Base-by-base conservation (phyloP, 2,113 vertebrate genomes). In the Nibea coibor region DNA sequence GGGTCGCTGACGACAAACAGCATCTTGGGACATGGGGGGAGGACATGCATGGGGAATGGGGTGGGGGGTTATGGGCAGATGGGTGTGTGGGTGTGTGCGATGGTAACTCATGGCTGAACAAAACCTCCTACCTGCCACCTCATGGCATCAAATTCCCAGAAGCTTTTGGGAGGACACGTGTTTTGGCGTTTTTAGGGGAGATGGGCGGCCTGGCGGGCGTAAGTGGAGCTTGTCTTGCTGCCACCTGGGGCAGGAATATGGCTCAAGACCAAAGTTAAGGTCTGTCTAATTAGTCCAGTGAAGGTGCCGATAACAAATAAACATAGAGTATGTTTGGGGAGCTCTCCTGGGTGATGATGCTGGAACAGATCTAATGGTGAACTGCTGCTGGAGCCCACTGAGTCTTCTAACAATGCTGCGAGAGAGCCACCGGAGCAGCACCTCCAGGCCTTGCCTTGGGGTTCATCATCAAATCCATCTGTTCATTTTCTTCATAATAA, bases 251-350 rank as follows among this genome's bases (percentile, higher is more conserved):
- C 39, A 11, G 64, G 42, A 70, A 68, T 57, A 75, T 77, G 87
- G 87, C 82, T 76, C 63, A 83, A 73, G 67, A 86, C 84, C 87
- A 82, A 90, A 88, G 87, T 80, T 75, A 86, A 64, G 84, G 72
- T 83, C 71, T 70, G 54, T 91, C 90, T 93, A 93, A 94, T 93
- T 94, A 94, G 79, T 92, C 87, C 76, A 50, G 87, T 53, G 83
- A 87, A 87, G 80, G 88, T 77, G 82, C 81, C 72, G 78, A 90
- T 92, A 88, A 84, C 93, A 94, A 92, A 93, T 92, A 94, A 93
- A 94, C 92, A 93, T 43, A 79, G 80, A 87, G 62, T 66, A 82
- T 78, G 84, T 75, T 59, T 69, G 66, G 58, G 81, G 56, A 69
- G 35, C 82, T 92, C 93, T 90, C 92, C 31, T n/a, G 91, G 86